phyloP scores from a whole-genome alignment of 2,113 vertebrate species.

The Pao palembangensis region DNA sequence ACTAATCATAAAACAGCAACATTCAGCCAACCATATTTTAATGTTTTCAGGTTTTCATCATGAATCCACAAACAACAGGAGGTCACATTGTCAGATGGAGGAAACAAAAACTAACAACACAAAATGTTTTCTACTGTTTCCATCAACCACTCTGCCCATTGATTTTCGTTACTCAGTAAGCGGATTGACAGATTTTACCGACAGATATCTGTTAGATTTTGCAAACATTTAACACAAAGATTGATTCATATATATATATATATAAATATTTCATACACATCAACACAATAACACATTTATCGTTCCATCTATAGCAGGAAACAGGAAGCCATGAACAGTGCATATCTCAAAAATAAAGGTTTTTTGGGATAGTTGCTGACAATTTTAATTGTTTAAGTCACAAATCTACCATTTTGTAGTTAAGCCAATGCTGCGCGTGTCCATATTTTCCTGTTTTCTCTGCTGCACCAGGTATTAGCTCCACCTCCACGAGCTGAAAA shows the following conservation, averaged over 20 bases:
- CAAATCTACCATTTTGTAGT: not conserved
- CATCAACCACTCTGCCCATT: conserved; percentile 6
- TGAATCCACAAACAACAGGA: conserved; percentile 31
- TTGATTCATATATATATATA: not conserved
- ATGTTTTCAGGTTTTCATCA: conserved; percentile 21
- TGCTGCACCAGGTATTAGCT: conserved; percentile 14
- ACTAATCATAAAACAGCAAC: conserved; percentile 11
- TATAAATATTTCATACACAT: conserved; percentile 51
- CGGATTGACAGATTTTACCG: conserved; percentile 8
- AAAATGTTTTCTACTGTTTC: conserved; percentile 7
- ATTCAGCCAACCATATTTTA: conserved; percentile 38
- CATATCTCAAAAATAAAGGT: conserved; percentile 11
- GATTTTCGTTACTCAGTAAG: too few relatives aligned
- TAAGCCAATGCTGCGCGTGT: conserved; percentile 17
- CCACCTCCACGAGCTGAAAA: not conserved
- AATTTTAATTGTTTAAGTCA: not conserved
- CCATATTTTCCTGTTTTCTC: not conserved
- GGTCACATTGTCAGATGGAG: conserved; percentile 35
- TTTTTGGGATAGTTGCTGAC: not conserved
- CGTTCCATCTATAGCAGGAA: not conserved
- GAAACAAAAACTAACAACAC: conserved; percentile 18
- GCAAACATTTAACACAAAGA: conserved; percentile 2
- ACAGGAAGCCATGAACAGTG: not conserved
- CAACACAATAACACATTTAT: conserved; percentile 33
- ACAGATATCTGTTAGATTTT: conserved; percentile 4